phyloP scores from a whole-genome alignment of 2,888 invertebrate genomes.

The Tenthredo distinguenda region DNA sequence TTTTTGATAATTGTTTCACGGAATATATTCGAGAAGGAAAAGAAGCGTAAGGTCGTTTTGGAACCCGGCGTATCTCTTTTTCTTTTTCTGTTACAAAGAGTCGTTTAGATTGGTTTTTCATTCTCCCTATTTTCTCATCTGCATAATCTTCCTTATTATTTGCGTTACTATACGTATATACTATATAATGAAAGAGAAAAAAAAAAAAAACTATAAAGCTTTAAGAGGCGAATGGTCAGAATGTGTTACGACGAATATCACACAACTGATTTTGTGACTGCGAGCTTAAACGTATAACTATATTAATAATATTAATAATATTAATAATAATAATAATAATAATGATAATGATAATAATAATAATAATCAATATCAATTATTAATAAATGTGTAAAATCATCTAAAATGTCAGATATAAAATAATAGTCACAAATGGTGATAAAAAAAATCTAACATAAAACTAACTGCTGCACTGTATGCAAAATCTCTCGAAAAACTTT shows the following conservation, averaged over 20 bases:
- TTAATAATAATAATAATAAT: conserved; percentile 51
- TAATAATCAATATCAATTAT: conserved; percentile 61
- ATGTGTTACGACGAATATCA: conserved; percentile 62
- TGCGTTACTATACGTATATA: not conserved
- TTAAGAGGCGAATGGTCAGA: conserved; percentile 45
- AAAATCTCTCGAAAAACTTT: conserved; percentile 69
- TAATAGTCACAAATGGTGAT: conserved; percentile 60
- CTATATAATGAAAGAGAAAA: not conserved
- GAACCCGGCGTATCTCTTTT: not conserved
- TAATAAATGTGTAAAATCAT: conserved; percentile 62
- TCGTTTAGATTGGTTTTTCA: not conserved
- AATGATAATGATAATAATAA: conserved; percentile 58
- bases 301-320: conserved; percentile 51
- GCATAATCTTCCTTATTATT: not conserved
- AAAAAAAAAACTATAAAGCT: conserved; percentile 23
- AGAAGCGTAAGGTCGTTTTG: not conserved
- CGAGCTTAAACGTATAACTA: conserved; percentile 61
- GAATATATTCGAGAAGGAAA: not conserved
- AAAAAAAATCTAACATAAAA: conserved; percentile 63
- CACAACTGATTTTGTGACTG: conserved; percentile 74
- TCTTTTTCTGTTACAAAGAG: not conserved
- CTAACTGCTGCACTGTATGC: conserved; percentile 68
- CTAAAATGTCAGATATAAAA: conserved; percentile 62
- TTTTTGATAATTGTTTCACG: not conserved
- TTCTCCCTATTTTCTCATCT: not conserved